These are phyloP conservation scores for Xenopus petersii DNA, from an alignment of 2,797 vertebrate genomes.

Conservation along the genomic window DNA sequence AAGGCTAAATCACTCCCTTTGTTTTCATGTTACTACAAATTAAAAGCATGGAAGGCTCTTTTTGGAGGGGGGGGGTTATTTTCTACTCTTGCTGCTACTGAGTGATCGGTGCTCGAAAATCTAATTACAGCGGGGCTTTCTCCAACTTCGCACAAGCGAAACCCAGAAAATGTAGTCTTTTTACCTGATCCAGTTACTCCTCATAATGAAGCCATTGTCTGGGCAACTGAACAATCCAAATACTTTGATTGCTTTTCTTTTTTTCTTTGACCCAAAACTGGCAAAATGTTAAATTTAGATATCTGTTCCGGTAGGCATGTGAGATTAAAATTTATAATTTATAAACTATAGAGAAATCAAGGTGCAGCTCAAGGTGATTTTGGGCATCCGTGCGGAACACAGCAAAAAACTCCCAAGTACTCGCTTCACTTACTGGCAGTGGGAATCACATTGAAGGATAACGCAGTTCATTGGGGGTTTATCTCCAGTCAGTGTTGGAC, in stretches of 20 bases:
- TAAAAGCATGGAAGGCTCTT: constrained; percentile 8
- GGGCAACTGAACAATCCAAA: neutral
- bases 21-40: constrained; percentile 19
- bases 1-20: constrained; percentile 19
- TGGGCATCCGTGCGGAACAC: no score
- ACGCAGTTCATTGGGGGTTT: no score
- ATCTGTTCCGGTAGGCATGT: no score
- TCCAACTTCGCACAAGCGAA: constrained; percentile 16
- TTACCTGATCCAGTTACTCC: constrained; percentile 28
- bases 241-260: constrained; percentile 6
- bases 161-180: neutral
- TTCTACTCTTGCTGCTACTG: neutral
- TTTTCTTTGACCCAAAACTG: neutral
- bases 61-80: no score
- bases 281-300: no score
- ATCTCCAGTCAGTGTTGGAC: no score
- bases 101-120: constrained; percentile 12
- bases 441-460: no score
- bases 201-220: constrained; percentile 32
- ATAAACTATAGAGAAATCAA: no score
- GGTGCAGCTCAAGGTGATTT: no score
- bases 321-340: no score
- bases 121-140: constrained; percentile 24
- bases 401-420: no score
- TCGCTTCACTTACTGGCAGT: no score